Conservation (phyloP, 2,888 invertebrate species). For the Ennomos quercinarius region DNA sequence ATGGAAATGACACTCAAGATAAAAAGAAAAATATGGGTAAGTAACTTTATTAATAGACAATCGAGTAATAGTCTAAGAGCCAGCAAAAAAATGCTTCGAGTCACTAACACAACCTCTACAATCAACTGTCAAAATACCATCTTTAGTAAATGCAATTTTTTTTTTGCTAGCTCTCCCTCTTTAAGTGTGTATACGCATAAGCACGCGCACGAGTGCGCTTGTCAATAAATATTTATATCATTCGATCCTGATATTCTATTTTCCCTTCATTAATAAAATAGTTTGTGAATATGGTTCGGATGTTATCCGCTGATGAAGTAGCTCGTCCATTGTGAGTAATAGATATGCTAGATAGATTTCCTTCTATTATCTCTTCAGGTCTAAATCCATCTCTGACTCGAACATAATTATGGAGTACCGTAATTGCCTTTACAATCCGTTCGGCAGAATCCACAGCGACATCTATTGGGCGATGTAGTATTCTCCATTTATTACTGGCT, state of each 20-base stretch:
- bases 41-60: constrained; percentile 4
- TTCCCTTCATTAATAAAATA: constrained; percentile 7
- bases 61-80: constrained; percentile 7
- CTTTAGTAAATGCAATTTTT: constrained; percentile 5
- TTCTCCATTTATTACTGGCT: constrained; percentile 41
- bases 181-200: constrained; percentile 10
- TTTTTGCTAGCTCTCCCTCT: constrained; percentile 11
- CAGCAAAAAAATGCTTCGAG: constrained; percentile 7
- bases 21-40: constrained; percentile 5
- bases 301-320: constrained; percentile 1
- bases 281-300: constrained; percentile 2
- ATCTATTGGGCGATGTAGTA: constrained; percentile 41
- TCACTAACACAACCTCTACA: constrained; percentile 7
- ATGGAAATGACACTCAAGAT: constrained; percentile 8
- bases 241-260: constrained; percentile 2
- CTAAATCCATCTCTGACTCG: not conserved
- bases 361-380: not conserved
- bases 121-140: constrained; percentile 7
- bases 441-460: constrained; percentile 4
- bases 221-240: not conserved
- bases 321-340: not conserved
- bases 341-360: no score
- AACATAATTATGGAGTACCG: not conserved
- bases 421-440: not conserved
- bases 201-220: constrained; percentile 7